Evolutionary conservation across 2,113 vertebrate genomes (phyloP).

Genomic region (Mugil cephalus): DNA sequence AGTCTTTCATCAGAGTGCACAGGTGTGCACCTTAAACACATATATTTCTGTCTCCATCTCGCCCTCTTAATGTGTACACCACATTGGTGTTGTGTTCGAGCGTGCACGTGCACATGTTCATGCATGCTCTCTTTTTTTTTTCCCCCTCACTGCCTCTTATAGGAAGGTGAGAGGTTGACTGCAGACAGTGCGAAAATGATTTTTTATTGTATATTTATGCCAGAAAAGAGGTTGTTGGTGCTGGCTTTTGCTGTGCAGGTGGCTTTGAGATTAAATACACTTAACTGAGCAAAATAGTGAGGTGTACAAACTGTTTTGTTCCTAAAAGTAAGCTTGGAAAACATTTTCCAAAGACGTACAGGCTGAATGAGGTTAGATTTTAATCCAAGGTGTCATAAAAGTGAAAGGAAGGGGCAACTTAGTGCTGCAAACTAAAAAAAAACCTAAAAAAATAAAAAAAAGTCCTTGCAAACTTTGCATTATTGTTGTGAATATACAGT

Average conservation of each 20-base stretch:
- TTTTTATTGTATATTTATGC: slow-evolving; percentile 21
- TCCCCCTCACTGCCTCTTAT: background rate
- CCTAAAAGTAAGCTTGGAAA: background rate
- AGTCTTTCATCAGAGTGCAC: slow-evolving; percentile 9
- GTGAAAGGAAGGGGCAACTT: background rate
- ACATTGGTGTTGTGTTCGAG: slow-evolving; percentile 14
- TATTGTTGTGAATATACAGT: background rate
- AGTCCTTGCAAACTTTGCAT: background rate
- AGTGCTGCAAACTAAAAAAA: too few relatives aligned
- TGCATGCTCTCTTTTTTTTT: slow-evolving; percentile 1
- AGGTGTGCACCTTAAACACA: slow-evolving; percentile 21
- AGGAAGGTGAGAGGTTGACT: background rate
- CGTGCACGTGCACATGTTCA: slow-evolving; percentile 8
- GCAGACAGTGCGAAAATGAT: background rate
- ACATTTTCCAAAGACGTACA: background rate
- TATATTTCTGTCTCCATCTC: slow-evolving; percentile 6
- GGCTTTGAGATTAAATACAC: slow-evolving; percentile 5
- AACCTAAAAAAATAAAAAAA: too few relatives aligned
- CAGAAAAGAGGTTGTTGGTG: background rate
- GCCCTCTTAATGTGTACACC: background rate
- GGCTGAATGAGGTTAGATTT: slow-evolving; percentile 1
- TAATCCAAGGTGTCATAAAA: background rate
- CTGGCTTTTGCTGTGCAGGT: background rate
- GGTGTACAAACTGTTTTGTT: background rate
- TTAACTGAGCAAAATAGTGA: slow-evolving; percentile 2